Evolutionary conservation across 2,888 invertebrate genomes (phyloP).

Genomic region (Agrypnus murinus): DNA sequence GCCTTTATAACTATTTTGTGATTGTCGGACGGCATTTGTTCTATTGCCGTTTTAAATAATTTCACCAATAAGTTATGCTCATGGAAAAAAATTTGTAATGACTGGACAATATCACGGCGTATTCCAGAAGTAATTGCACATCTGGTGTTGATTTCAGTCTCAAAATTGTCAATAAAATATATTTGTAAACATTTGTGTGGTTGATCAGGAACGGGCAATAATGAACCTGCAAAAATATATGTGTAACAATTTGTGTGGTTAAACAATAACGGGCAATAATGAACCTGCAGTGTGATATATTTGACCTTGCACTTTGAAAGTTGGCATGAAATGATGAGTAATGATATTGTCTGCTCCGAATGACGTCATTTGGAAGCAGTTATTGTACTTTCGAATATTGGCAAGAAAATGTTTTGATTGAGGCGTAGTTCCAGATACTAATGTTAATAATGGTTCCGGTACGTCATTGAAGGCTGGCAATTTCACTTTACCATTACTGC

Average conservation of each 20-base stretch:
- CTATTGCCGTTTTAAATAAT: conserved; percentile 62
- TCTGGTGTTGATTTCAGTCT: conserved; percentile 23
- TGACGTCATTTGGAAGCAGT: conserved; percentile 50
- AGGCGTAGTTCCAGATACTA: conserved; percentile 26
- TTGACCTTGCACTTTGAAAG: conserved; percentile 9
- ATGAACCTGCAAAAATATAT: conserved; percentile 42
- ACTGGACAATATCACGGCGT: conserved; percentile 37
- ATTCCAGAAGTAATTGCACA: conserved; percentile 21
- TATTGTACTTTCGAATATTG: conserved; percentile 45
- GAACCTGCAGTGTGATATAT: not conserved
- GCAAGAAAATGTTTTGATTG: conserved; percentile 47
- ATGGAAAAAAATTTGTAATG: conserved; percentile 53
- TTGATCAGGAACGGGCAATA: conserved; percentile 45
- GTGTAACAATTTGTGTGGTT: not conserved
- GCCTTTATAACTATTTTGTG: conserved; percentile 64
- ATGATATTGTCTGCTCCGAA: conserved; percentile 42
- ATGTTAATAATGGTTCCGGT: conserved; percentile 2
- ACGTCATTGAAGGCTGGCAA: not conserved
- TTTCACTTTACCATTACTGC: not conserved
- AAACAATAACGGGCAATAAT: not conserved
- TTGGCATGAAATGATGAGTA: not conserved
- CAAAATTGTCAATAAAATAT: conserved; percentile 50
- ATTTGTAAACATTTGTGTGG: conserved; percentile 53
- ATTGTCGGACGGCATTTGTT: conserved; percentile 61
- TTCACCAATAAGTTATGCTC: conserved; percentile 60